Evolutionary conservation across 1,140 invertebrate genomes (phyloP), one percentile per base, ranked within the genome.

Genomic region (Ceratina japonica): DNA sequence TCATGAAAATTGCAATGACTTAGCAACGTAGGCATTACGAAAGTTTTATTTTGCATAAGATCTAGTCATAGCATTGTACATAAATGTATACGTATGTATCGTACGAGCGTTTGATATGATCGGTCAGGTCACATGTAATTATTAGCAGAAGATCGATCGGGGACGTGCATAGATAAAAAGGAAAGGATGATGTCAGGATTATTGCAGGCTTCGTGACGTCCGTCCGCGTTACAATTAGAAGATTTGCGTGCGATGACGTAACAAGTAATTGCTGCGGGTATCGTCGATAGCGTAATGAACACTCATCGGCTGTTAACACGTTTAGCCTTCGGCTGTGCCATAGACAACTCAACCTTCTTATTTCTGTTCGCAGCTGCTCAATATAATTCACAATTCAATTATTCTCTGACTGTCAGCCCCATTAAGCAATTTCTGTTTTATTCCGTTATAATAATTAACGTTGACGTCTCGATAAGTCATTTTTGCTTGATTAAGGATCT

Each of bases 121-220:
- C 52, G 16, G 13, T 5, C 16, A 27, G 4, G 59, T 37, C 56
- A 69, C 18, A 22, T 15, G 59, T 77, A 71, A 77, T 77, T 63
- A n/a, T 77, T 77, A 44, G 37, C 10, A 44, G 2, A 44, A 44
- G 37, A 44, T 44, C 37, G 37, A 44, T 44, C 68, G 59, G 20
- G 18, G 52, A 51, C n/a, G 15, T 31, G 56, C 20, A 3, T 15
- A n/a, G 58, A 77, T 72, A 72, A 76, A 37, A 12, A 12, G 15
- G 15, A 3, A 24, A 22, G 5, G 15, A 24, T 72, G 75, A 77
- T 77, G 75, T 72, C 75, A 77, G 66, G 10, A 72, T 77, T 72
- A 77, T 77, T 77, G 31, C 71, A 24, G 58, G 58, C 16, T 15
- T 10, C 16, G 18, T 77, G 56, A 62, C 68, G 56, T 56, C 16